phyloP scores from a whole-genome alignment of 2,888 invertebrate species.

The Augiades crinisus region DNA sequence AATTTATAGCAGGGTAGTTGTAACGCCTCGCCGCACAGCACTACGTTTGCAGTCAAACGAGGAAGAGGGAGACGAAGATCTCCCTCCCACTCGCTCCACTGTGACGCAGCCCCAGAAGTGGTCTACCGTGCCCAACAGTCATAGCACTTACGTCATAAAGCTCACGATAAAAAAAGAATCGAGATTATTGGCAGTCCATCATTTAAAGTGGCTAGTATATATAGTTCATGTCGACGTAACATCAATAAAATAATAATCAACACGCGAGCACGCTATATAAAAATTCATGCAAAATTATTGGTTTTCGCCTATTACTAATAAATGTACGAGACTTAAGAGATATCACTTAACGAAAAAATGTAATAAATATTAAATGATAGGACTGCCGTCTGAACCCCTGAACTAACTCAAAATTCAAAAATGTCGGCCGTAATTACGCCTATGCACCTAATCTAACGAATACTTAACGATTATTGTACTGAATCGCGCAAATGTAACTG shows the following conservation, averaged over 20 bases:
- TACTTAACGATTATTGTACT: conserved; percentile 70
- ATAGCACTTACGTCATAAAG: conserved; percentile 64
- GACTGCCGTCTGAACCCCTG: conserved; percentile 64
- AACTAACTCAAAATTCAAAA: conserved; percentile 80
- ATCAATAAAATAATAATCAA: conserved; percentile 4
- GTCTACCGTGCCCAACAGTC: conserved; percentile 61
- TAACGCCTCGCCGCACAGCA: conserved; percentile 44
- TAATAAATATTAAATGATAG: conserved; percentile 46
- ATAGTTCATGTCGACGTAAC: conserved; percentile 13
- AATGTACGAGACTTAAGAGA: conserved; percentile 14
- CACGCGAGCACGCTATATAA: conserved; percentile 12
- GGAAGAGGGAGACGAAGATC: conserved; percentile 38
- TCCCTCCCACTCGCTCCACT: conserved; percentile 51
- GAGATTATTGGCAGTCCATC: conserved; percentile 69
- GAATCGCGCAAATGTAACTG: conserved; percentile 58
- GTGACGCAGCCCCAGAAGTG: conserved; percentile 67
- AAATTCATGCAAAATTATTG: conserved; percentile 17
- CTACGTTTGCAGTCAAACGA: conserved; percentile 67
- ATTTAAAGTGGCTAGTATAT: conserved; percentile 35
- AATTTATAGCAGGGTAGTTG: conserved; percentile 32
- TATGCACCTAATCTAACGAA: conserved; percentile 70
- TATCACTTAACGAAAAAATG: conserved; percentile 25
- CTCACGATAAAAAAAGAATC: conserved; percentile 59
- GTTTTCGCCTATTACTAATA: conserved; percentile 16
- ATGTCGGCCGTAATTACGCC: conserved; percentile 69